Base-by-base conservation (phyloP, 2,113 vertebrate species). In the Prionailurus bengalensis region DNA sequence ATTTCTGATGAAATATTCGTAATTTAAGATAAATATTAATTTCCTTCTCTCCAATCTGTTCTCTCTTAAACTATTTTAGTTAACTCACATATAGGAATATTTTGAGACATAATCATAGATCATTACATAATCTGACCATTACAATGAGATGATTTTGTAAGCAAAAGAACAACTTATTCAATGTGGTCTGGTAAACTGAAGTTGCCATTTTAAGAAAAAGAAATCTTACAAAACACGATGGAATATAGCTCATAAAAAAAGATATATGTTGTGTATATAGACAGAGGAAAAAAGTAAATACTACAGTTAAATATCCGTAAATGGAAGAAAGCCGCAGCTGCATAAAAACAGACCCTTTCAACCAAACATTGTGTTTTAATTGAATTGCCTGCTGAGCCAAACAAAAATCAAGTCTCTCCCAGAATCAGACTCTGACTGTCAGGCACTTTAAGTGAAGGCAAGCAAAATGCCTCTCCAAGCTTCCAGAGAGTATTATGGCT, bases 291-390 rank as follows among this genome's bases (percentile, higher is more conserved):
- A 85, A 74, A 85, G n/a, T 82, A 29, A 7, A 11, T 80, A 97
- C 55, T 58, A 19, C 15, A 88, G 17, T 81, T 42, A 97, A 91
- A n/a, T 89, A 96, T 21, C 70, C 58, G 80, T 89, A 95, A 79
- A 94, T 95, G 85, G 96, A 51, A 98, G 51, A 68, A 25, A 3
- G 74, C 29, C 89, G 68, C 36, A 68, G 68, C 0, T 15, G 87
- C 76, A 92, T 80, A 96, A 95, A 97, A 92, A 97, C 53, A 97
- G 84, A 94, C n/a, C 42, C 76, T 97, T 51, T 94, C 97, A 68
- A 88, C 82, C 58, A 97, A 94, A 89, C 74, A 90, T 63, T 76
- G 91, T 85, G 74, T 91, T 97, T 98, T 99, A 98, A 98, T 91
- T 97, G 88, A 94, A 98, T 97, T 97, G 55, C 96, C 89, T 79